Conservation (phyloP, 2,113 vertebrate genomes). For the Carassius auratus region DNA sequence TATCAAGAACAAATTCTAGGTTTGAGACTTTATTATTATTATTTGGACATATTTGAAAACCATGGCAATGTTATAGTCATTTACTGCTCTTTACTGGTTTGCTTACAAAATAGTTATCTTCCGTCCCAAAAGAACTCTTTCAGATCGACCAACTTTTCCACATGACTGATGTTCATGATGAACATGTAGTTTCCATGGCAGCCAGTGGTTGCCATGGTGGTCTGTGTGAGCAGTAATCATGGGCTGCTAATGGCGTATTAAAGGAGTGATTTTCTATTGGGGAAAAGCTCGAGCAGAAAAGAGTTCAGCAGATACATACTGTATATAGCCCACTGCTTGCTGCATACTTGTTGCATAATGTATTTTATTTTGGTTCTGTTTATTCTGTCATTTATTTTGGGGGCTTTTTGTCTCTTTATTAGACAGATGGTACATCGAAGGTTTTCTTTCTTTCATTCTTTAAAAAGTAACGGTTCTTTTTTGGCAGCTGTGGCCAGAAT, state of each 20-base stretch:
- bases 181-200: slow-evolving; percentile 46
- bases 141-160: slow-evolving; percentile 31
- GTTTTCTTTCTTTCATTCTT: neutral
- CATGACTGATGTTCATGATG: slow-evolving; percentile 14
- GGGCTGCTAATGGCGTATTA: slow-evolving; percentile 37
- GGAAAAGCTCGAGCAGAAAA: neutral
- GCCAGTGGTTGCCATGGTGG: slow-evolving; percentile 51
- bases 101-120: neutral
- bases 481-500: neutral
- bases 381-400: neutral
- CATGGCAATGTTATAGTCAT: neutral
- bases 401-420: neutral
- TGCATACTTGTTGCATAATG: neutral
- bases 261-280: neutral
- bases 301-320: neutral
- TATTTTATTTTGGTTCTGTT: neutral
- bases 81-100: neutral
- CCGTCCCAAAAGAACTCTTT: neutral
- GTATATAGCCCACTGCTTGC: neutral
- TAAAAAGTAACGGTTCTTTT: neutral
- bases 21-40: neutral
- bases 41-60: neutral
- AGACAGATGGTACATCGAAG: neutral
- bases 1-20: neutral
- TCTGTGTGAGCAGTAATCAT: slow-evolving; percentile 26